Evolutionary conservation across 2,888 invertebrate genomes (phyloP), one percentile per base, ranked within the genome.

Genomic region (Eledona agricola): DNA sequence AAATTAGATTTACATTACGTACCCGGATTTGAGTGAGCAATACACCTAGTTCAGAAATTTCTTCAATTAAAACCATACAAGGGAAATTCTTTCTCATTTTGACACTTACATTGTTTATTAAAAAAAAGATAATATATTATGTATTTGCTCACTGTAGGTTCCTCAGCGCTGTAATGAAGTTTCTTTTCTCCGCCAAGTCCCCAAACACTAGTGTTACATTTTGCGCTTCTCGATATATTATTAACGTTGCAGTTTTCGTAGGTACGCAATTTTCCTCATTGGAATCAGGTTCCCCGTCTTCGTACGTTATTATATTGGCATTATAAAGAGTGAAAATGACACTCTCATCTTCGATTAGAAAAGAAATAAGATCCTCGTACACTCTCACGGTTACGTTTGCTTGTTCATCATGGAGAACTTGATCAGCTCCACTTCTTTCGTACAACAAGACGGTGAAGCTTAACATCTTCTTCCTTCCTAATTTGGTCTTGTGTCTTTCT

Each of bases 201-300:
- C 28, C 42, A 42, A 42, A 42, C 42, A 16, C 28, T 42, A 42
- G 29, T 42, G 16, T 42, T 42, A 42, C 42, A 42, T 29, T 42
- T 42, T 42, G 28, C 28, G 28, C 29, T 42, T 28, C 42, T 42
- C 12, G 26, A 29, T 46, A 22, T 25, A 34, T 46, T 46, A 22
- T 35, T 32, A 23, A 20, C 46, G 23, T 46, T 34, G 17, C 17
- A 16, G 34, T 34, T 34, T 17, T 19, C 5, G 17, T 34, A 34
- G 17, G 34, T 34, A 34, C 9, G 34, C 17, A 16, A 34, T 34
- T 34, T 7, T 34, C 34, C 1, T 34, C 34, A 34, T 34, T 25
- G 22, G 46, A 46, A 22, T 46, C 35, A 23, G 46, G 46, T 32
- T 46, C 46, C 9, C 32, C 46, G 25, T 46, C 46, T 35, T 46